phyloP scores from a whole-genome alignment of 2,113 vertebrate species.

The Cavia porcellus region DNA sequence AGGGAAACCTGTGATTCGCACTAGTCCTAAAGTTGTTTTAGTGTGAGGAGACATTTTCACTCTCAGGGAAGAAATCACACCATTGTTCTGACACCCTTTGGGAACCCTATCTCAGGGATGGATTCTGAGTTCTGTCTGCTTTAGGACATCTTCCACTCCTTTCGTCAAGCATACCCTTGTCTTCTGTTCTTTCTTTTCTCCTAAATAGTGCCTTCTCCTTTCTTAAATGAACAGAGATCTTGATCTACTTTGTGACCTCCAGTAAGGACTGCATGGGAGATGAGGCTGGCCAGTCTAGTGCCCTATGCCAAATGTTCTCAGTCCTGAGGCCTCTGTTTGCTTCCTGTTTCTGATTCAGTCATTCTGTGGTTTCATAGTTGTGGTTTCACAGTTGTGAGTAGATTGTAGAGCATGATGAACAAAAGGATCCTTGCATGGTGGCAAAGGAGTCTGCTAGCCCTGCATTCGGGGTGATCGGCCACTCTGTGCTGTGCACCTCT shows the following conservation, averaged over 20 bases:
- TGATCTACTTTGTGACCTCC: not conserved
- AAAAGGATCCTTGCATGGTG: not conserved
- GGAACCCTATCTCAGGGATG: not conserved
- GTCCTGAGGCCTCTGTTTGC: not conserved
- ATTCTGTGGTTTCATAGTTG: not conserved
- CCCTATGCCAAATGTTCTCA: not conserved
- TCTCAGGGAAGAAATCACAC: not conserved
- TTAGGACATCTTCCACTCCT: not conserved
- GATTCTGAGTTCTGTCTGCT: not conserved
- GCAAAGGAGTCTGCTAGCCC: not conserved
- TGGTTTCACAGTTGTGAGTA: not conserved
- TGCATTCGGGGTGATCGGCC: not conserved
- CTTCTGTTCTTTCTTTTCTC: not conserved
- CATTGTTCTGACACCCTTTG: not conserved
- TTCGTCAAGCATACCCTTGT: not conserved
- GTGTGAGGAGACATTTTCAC: not conserved
- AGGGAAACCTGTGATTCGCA: not conserved
- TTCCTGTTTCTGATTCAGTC: not conserved
- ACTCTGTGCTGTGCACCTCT: not conserved
- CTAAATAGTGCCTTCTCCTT: not conserved
- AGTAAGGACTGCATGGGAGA: not conserved
- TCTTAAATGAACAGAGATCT: not conserved
- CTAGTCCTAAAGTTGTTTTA: not conserved
- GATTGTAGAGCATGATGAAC: not conserved
- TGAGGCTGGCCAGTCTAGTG: not conserved